A percentile compares a stretch with the other conserved stretches of the same genome.
Conservation (phyloP, 2,797 vertebrate species). For the Chelmon rostratus region DNA sequence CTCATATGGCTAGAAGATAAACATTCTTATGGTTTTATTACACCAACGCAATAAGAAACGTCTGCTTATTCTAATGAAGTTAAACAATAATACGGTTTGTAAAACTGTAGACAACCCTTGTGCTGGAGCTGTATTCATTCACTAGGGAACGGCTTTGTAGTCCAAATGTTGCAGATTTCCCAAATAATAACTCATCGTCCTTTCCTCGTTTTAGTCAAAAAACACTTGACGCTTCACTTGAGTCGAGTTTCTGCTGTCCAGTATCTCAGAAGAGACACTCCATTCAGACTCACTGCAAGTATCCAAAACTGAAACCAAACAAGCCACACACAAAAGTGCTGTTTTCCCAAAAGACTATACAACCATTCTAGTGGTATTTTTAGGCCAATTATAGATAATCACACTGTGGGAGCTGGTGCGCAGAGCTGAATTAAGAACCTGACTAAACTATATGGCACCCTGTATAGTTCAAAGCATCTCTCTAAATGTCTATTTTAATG, state of each 20-base stretch:
- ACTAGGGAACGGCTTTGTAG: neutral
- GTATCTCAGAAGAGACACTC: constrained; percentile 1
- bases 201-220: neutral
- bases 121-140: neutral
- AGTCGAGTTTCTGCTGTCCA: neutral
- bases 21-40: neutral
- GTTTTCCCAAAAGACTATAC: constrained; percentile 50
- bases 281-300: constrained; percentile 15
- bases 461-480: neutral
- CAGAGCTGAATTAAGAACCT: constrained; percentile 34
- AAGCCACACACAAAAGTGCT: constrained; percentile 28
- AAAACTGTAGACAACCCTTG: neutral
- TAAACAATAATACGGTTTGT: neutral
- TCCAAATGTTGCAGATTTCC: neutral
- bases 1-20: constrained; percentile 16
- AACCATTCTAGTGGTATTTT: constrained; percentile 59
- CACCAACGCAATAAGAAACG: neutral
- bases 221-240: neutral
- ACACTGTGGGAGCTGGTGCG: constrained; percentile 35
- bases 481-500: constrained; percentile 23
- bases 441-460: constrained; percentile 6
- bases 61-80: constrained; percentile 2
- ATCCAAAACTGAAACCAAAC: constrained; percentile 34
- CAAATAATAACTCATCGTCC: neutral
- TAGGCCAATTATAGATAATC: constrained; percentile 62